Percentiles rank a stretch among this genome's conserved stretches.
Evolutionary conservation across 2,113 vertebrate genomes (phyloP).

Genomic region (Anolis carolinensis): DNA sequence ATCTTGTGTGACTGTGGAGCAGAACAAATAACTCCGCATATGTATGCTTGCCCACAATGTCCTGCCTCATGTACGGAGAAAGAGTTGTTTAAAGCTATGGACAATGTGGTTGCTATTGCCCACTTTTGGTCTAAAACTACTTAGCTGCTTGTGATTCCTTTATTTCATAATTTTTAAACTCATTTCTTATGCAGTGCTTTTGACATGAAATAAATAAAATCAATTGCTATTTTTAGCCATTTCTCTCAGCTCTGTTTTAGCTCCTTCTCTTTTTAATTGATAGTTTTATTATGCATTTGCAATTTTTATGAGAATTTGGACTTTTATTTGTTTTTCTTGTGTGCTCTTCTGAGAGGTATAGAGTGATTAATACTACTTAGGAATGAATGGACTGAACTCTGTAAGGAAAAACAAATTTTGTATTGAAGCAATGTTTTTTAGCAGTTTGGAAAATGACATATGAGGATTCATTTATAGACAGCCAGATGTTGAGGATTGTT

Average conservation of each 20-base stretch:
- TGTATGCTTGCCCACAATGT: too few relatives aligned
- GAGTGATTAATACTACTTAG: neutral
- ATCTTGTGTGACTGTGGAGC: too few relatives aligned
- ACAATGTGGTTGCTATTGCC: too few relatives aligned
- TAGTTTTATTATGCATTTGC: neutral
- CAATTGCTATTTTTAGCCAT: neutral
- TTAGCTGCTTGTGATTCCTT: too few relatives aligned
- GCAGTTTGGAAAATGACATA: neutral
- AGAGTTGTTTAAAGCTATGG: too few relatives aligned
- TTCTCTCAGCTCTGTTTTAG: too few relatives aligned
- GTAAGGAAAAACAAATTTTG: neutral
- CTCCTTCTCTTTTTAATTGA: neutral
- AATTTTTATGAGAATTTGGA: neutral
- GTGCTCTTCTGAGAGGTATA: neutral
- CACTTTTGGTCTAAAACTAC: too few relatives aligned
- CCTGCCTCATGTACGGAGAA: too few relatives aligned
- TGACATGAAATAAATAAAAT: too few relatives aligned
- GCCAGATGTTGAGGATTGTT: neutral
- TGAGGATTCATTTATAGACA: neutral
- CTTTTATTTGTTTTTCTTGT: neutral
- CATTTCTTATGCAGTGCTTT: too few relatives aligned
- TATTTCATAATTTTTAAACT: too few relatives aligned
- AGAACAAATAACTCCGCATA: too few relatives aligned
- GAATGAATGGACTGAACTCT: neutral
- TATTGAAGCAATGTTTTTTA: neutral